Evolutionary conservation across 2,888 invertebrate species (phyloP).

Genomic region (Lumbricus terrestris): DNA sequence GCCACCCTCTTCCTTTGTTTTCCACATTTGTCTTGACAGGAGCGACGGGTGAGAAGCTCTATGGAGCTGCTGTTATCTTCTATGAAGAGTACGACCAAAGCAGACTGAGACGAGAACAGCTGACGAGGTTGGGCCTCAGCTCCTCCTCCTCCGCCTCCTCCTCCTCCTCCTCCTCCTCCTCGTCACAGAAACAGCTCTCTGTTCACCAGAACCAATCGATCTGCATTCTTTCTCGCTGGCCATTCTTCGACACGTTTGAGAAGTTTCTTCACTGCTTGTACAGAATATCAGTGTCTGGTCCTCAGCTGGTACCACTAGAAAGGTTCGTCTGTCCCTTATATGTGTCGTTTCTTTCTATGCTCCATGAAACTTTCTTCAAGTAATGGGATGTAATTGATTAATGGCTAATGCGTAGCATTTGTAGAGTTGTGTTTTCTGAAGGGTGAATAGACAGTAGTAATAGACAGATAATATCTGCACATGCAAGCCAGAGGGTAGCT

Average conservation of each 20-base stretch:
- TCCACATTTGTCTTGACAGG: slow-evolving; percentile 29
- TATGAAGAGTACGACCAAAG: slow-evolving; percentile 23
- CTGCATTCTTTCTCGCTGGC: slow-evolving; percentile 22
- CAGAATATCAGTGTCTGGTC: slow-evolving; percentile 31
- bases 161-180: too few relatives aligned
- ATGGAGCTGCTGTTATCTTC: slow-evolving; percentile 26
- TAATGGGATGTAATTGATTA: not conserved
- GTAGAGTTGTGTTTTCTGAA: not conserved
- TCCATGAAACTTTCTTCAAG: not conserved
- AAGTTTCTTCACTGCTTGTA: slow-evolving; percentile 25
- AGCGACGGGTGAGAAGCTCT: slow-evolving; percentile 16
- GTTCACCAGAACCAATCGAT: slow-evolving; percentile 24
- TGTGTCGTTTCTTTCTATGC: not conserved
- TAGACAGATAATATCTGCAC: not conserved
- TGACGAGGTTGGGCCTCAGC: slow-evolving; percentile 16
- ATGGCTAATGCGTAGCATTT: not conserved
- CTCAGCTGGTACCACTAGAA: slow-evolving; percentile 33
- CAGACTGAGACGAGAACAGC: slow-evolving; percentile 15
- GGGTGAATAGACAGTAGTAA: not conserved
- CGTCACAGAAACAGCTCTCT: not conserved
- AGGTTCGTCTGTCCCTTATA: slow-evolving; percentile 24
- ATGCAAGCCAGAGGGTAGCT: not conserved
- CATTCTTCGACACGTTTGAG: slow-evolving; percentile 26
- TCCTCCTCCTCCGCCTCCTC: too few relatives aligned
- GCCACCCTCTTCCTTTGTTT: slow-evolving; percentile 26